Base-by-base conservation (phyloP, 2,888 invertebrate species). In the Acleris sparsana region DNA sequence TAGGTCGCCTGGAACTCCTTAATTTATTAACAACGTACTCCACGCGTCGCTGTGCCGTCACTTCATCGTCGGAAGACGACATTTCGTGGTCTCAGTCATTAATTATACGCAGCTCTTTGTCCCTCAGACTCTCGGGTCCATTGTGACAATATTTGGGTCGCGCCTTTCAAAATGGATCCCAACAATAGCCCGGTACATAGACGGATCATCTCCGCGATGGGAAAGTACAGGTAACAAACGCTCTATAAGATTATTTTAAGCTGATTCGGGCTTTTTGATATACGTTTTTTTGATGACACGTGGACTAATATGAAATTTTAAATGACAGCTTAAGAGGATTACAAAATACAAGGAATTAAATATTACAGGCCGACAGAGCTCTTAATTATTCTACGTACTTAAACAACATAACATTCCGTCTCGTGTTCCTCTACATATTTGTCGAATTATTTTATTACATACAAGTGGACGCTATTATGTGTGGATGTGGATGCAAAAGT, bases 141-240 rank as follows among this genome's bases (percentile, higher is more conserved):
- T 91, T 92, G 92, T 91, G 88, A 91, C 90, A 92, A 89, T 89
- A 90, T 91, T 92, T 85, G 88, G 88, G 88, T 82, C 88, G 84
- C 80, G 84, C 80, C 87, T 88, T 90, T 89, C 87, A 88, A 88
- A 85, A 80, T 76, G 76, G 69, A 62, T 70, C 68, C 73, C 80
- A 83, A 87, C 88, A 89, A 87, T 86, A 77, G 81, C 73, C 78
- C 73, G 75, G 75, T 78, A 87, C 88, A 86, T 85, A 89, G 90
- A 89, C 86, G 77, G 87, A 89, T 90, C 87, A 85, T 86, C 83
- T 74, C 77, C 46, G 25, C 72, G 78, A 85, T 86, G 89, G 80
- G 84, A 87, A 85, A 82, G 76, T 75, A 74, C 83, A 85, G 83
- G 86, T 82, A 84, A 76, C 56, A 49, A 65, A 65, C 49, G 49